These are phyloP conservation scores for Tarsius wallacei DNA, from an alignment of 2,797 vertebrate genomes.

Conservation along the genomic window DNA sequence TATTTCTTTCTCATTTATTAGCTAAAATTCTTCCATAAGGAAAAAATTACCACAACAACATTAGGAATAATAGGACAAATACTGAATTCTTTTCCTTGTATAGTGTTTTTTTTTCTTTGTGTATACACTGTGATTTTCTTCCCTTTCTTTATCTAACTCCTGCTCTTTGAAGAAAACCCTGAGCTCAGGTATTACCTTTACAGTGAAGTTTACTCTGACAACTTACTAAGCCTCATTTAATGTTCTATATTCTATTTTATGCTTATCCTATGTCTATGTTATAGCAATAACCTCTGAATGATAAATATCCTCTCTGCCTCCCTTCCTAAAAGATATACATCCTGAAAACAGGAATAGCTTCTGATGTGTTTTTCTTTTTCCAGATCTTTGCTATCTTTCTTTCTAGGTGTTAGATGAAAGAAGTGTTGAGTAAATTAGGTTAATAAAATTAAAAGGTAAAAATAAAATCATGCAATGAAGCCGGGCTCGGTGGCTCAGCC, in stretches of 20 bases:
- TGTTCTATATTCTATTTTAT: neutral
- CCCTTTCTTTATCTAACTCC: neutral
- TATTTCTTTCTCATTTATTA: neutral
- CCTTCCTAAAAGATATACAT: neutral
- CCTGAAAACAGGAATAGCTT: neutral
- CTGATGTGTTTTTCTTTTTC: neutral
- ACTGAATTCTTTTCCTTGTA: neutral
- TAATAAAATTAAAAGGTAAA: constrained; percentile 6
- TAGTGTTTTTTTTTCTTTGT: neutral
- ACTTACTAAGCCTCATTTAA: neutral
- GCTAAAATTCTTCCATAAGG: neutral
- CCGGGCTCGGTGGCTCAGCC: too few species aligned
- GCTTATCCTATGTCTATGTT: neutral
- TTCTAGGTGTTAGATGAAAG: neutral
- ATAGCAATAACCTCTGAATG: neutral
- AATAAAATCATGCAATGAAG: neutral
- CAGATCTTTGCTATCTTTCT: neutral
- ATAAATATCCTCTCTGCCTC: neutral
- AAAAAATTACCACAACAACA: neutral
- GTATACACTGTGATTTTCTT: neutral
- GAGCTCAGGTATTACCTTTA: neutral
- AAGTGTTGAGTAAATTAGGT: neutral
- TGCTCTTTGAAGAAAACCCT: neutral
- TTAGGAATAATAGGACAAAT: neutral
- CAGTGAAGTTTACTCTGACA: neutral